A percentile compares a stretch with the other conserved stretches of the same genome.
These are phyloP conservation scores for Erethizon dorsatum DNA, from an alignment of 2,797 vertebrate genomes.

Conservation along the genomic window DNA sequence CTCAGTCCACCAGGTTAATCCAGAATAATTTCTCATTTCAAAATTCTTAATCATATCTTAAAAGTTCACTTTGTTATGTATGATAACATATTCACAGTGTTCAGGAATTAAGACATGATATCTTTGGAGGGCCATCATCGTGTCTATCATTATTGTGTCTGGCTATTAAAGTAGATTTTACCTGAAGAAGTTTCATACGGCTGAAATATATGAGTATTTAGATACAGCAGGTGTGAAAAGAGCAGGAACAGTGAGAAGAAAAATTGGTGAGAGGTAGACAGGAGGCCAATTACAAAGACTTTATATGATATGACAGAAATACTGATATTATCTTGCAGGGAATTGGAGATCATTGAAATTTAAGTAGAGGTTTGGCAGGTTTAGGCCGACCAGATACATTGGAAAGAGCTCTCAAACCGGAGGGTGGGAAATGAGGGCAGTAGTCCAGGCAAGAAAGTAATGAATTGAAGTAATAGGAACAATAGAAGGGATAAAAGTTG, in stretches of 20 bases:
- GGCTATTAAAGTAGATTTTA: not conserved
- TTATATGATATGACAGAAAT: not conserved
- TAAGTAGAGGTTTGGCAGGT: not conserved
- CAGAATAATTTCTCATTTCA: not conserved
- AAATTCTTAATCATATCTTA: not conserved
- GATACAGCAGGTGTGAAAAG: not conserved
- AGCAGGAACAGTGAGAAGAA: not conserved
- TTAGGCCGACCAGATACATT: not conserved
- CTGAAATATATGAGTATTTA: not conserved
- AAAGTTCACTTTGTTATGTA: not conserved
- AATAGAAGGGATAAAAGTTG: constrained; percentile 1
- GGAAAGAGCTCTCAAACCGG: not conserved
- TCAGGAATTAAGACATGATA: not conserved
- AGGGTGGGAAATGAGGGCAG: not conserved
- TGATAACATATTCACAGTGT: not conserved
- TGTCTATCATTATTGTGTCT: not conserved
- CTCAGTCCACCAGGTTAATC: not conserved
- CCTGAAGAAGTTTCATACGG: not conserved
- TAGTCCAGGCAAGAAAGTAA: not conserved
- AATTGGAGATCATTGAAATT: not conserved
- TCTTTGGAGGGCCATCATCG: not conserved
- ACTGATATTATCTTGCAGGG: not conserved
- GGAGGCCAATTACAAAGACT: not conserved
- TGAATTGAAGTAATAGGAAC: not conserved
- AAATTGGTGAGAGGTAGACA: not conserved